Percentiles rank a stretch among this genome's conserved stretches.
These are phyloP conservation scores for Crotalus tigris DNA, from an alignment of 2,113 vertebrate species.

Conservation along the genomic window DNA sequence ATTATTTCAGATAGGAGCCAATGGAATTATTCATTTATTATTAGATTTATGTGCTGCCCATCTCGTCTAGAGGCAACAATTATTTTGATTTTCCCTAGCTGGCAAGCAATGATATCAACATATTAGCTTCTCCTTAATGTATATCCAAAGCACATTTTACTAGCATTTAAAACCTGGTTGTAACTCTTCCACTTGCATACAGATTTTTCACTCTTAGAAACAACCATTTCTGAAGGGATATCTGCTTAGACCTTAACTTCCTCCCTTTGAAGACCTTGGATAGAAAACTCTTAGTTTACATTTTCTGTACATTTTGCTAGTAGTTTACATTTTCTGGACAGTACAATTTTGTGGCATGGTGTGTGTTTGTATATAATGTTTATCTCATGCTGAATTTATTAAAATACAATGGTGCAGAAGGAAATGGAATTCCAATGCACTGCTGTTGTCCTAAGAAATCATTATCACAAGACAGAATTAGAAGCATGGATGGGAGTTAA, in stretches of 20 bases:
- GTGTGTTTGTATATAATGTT: neutral
- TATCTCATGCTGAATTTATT: conserved; percentile 65
- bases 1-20: neutral
- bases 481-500: conserved; percentile 71
- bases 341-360: conserved; percentile 16
- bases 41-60: neutral
- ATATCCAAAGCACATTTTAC: neutral
- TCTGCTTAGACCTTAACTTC: neutral
- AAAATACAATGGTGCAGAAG: conserved; percentile 54
- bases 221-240: neutral
- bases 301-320: conserved; percentile 2
- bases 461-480: conserved; percentile 67
- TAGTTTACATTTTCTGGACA: conserved; percentile 12
- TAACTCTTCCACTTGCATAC: neutral
- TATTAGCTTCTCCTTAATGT: neutral
- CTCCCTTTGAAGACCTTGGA: conserved; percentile 11
- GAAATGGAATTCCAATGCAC: conserved; percentile 62
- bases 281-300: conserved; percentile 16
- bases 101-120: neutral
- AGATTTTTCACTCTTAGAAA: neutral
- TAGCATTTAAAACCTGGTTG: accelerated
- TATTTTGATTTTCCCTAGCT: neutral
- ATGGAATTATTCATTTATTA: neutral
- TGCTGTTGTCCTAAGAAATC: conserved; percentile 69
- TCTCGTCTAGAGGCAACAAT: neutral